Base-by-base conservation (phyloP, 2,113 vertebrate genomes). In the Myxocyprinus asiaticus region DNA sequence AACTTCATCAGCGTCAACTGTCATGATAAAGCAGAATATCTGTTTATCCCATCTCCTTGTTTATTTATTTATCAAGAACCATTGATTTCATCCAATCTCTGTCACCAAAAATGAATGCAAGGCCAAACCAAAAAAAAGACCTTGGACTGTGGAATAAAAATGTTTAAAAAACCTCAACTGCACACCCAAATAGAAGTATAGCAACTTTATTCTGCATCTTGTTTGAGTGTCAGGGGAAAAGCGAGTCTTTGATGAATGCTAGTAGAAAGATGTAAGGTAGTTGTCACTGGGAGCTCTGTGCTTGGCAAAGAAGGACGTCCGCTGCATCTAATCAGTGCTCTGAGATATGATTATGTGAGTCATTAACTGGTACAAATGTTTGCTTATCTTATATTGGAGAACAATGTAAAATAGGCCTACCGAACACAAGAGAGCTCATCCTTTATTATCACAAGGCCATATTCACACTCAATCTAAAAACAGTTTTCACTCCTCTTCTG, bases 101-200 rank as follows among this genome's bases (percentile, higher is more conserved):
- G 76, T 82, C 85, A 86, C 75, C 74, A 76, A 78, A 87, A 85
- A 84, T 83, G 81, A 68, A 89, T 81, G 77, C 85, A 65, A 75
- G 88, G 84, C 87, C 88, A 84, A 86, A 33, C 22, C n/a, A n/a
- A 33, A 33, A 33, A 33, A 33, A 33, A 33, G 22, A 82, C 82
- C 82, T 48, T 58, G 50, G 10, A 47, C 17, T 83, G 79, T 76
- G 80, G 86, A 78, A 14, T 65, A 45, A 74, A 33, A 79, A 64
- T 85, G 86, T 86, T 87, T 86, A 88, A 88, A 89, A 1, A 78
- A 79, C 67, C 77, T 42, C 81, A 71, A 61, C 70, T 78, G 76
- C 83, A 83, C 83, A 89, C 89, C 88, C 87, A 87, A 88, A 91
- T 88, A 85, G 70, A 79, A 88, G 86, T 82, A 87, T 88, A 85